Evolutionary conservation across 2,113 vertebrate genomes (phyloP).

Genomic region (Crotalus horridus): DNA sequence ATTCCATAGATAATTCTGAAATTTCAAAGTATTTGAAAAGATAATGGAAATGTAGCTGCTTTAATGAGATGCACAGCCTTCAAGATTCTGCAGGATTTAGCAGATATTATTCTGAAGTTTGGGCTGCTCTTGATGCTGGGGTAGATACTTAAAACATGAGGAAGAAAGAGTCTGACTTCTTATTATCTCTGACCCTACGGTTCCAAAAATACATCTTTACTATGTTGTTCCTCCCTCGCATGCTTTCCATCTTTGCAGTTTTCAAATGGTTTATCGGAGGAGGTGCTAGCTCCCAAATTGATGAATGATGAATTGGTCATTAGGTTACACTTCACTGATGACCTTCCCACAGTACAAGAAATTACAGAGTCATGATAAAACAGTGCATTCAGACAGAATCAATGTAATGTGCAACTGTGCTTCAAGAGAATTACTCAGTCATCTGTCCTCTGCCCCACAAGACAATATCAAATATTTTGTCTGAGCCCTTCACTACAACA

Average conservation of each 20-base stretch:
- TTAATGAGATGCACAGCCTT: conserved; percentile 34
- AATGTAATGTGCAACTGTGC: not conserved
- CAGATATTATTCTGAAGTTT: conserved; percentile 47
- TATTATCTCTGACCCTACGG: conserved; percentile 42
- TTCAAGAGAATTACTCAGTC: not conserved
- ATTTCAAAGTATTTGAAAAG: conserved; percentile 58
- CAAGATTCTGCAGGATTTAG: conserved; percentile 42
- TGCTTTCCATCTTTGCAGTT: conserved; percentile 49
- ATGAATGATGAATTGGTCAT: conserved; percentile 29
- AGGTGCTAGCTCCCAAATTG: conserved; percentile 26
- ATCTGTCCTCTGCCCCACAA: not conserved
- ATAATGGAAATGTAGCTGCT: conserved; percentile 37
- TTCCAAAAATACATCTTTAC: not conserved
- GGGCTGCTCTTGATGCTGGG: conserved; percentile 48
- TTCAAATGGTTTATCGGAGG: not conserved
- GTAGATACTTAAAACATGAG: conserved; percentile 44
- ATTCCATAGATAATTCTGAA: conserved; percentile 36
- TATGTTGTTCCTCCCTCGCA: conserved; percentile 27
- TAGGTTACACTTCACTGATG: conserved; percentile 28
- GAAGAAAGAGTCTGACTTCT: conserved; percentile 25
- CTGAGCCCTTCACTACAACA: not conserved
- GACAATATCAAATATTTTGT: not conserved
- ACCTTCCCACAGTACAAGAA: conserved; percentile 46
- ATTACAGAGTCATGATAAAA: conserved; percentile 47
- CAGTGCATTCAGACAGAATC: conserved; percentile 21